Conservation (phyloP, 1,140 invertebrate species). For the Bicyclus anynana region DNA sequence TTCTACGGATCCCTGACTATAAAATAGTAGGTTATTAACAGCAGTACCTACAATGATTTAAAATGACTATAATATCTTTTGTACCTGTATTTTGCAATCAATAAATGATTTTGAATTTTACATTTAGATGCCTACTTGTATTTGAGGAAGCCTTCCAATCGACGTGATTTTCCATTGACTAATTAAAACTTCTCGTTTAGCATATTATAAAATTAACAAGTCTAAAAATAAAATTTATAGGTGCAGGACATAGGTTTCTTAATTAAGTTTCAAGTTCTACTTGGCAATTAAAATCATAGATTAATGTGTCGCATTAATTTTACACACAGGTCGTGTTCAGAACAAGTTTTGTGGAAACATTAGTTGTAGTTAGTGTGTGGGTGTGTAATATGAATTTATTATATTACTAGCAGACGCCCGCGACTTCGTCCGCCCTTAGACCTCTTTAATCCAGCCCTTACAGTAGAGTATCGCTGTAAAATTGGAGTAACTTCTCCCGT, state of each 20-base stretch:
- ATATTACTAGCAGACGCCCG: too few species aligned
- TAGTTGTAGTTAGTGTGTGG: not conserved
- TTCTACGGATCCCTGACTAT: too few species aligned
- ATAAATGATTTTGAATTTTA: too few species aligned
- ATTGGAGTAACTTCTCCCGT: too few species aligned
- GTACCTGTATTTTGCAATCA: too few species aligned
- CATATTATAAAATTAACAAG: not conserved
- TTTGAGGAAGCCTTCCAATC: not conserved
- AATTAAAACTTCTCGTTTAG: not conserved
- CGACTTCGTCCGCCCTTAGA: too few species aligned
- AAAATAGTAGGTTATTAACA: too few species aligned
- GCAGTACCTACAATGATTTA: too few species aligned
- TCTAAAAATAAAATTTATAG: not conserved
- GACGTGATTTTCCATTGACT: not conserved
- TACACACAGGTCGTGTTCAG: not conserved
- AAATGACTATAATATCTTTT: too few species aligned
- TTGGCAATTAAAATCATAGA: slow-evolving; percentile 12
- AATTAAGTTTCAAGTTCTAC: not conserved
- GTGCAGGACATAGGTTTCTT: not conserved
- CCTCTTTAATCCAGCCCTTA: too few species aligned
- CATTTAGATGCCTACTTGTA: too few species aligned
- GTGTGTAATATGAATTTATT: not conserved
- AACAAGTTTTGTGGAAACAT: slow-evolving; percentile 8
- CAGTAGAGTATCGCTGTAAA: too few species aligned
- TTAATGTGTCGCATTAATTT: slow-evolving; percentile 9